phyloP scores from a whole-genome alignment of 2,797 vertebrate species.

The Chaenodraco wilsoni region DNA sequence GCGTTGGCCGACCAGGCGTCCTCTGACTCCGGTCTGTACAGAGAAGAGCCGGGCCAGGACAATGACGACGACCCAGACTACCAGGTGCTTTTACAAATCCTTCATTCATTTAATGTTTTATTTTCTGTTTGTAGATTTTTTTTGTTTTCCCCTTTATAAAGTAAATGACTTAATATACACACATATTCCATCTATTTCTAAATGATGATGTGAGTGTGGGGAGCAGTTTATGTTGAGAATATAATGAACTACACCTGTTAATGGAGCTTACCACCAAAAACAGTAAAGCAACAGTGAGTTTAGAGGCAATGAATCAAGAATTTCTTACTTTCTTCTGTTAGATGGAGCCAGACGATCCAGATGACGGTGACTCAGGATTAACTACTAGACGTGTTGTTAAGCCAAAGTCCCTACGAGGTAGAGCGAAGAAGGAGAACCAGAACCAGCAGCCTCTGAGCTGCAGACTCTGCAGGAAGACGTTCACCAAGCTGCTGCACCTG shows the following conservation, averaged over 20 bases:
- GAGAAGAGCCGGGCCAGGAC: constrained; percentile 36
- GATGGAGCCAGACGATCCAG: constrained; percentile 45
- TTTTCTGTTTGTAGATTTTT: background rate
- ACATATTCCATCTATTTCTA: background rate
- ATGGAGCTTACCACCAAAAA: background rate
- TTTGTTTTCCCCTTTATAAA: background rate
- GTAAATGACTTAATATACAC: background rate
- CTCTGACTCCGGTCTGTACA: constrained; percentile 38
- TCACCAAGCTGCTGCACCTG: constrained; percentile 71
- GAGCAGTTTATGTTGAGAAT: background rate
- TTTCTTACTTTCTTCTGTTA: background rate
- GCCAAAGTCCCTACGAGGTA: constrained; percentile 36
- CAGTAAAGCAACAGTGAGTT: background rate
- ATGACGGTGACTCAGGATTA: constrained; percentile 35
- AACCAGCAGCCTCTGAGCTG: constrained; percentile 69
- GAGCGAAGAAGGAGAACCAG: constrained; percentile 34
- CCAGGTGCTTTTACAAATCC: constrained; percentile 30
- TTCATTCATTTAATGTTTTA: accelerated
- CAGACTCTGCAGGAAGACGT: constrained; percentile 74
- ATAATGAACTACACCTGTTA: background rate
- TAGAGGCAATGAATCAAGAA: accelerated
- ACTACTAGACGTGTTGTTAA: constrained; percentile 28
- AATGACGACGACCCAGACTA: constrained; percentile 55
- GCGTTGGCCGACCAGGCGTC: constrained; percentile 32
- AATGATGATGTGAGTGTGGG: background rate